A percentile compares a stretch with the other conserved stretches of the same genome.
phyloP scores from a whole-genome alignment of 2,797 vertebrate species.

The Darevskia mixta region DNA sequence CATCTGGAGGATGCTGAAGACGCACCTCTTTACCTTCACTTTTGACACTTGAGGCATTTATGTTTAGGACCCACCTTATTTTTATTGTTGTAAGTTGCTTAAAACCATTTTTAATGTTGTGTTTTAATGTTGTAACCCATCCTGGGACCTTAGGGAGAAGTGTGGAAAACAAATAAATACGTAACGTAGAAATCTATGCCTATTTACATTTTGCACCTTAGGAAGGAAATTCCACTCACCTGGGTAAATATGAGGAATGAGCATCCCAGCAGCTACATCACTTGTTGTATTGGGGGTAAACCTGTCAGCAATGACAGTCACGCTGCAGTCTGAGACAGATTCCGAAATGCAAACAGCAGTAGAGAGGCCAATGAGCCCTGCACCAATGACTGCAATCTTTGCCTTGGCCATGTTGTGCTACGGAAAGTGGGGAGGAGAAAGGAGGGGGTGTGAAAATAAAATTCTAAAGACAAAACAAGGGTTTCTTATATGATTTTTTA shows the following conservation, averaged over 20 bases:
- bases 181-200: not conserved
- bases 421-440: not conserved
- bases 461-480: not conserved
- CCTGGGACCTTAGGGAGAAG: too few species aligned
- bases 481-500: not conserved
- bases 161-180: too few species aligned
- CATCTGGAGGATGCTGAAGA: not conserved
- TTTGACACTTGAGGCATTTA: too few species aligned
- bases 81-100: not conserved
- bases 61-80: not conserved
- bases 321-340: constrained; percentile 79
- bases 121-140: too few species aligned
- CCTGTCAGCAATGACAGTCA: constrained; percentile 86
- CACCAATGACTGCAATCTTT: constrained; percentile 87
- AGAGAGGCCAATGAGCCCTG: constrained; percentile 89
- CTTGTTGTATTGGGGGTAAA: constrained; percentile 92
- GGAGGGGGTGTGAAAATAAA: not conserved
- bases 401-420: constrained; percentile 74
- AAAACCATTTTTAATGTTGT: too few species aligned
- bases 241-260: constrained; percentile 78
- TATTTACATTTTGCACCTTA: not conserved
- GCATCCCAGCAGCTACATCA: constrained; percentile 90
- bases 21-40: too few species aligned
- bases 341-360: constrained; percentile 85
- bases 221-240: constrained; percentile 65